Conservation (phyloP, 2,888 invertebrate genomes). For the Diploptera punctata region DNA sequence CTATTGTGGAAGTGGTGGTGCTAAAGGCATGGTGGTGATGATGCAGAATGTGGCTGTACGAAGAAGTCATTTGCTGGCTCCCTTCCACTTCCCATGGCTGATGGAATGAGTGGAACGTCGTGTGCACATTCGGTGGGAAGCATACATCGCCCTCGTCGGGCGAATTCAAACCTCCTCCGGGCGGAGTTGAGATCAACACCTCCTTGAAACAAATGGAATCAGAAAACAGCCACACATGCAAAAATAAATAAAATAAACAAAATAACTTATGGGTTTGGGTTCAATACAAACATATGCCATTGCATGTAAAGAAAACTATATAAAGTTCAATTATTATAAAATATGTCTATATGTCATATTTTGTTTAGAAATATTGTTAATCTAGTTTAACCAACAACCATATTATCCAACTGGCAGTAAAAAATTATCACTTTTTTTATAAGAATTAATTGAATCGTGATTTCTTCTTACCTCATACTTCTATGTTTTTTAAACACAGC, state of each 20-base stretch:
- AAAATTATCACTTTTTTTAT: no score
- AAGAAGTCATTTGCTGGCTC: constrained; percentile 58
- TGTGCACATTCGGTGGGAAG: constrained; percentile 53
- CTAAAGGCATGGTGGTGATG: constrained; percentile 32
- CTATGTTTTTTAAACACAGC: no score
- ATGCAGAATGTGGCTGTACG: constrained; percentile 31
- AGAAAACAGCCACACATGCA: constrained; percentile 57
- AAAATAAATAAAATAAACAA: constrained; percentile 42
- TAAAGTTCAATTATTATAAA: no score
- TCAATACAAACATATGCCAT: background rate
- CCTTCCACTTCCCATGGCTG: constrained; percentile 73
- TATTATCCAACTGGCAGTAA: no score
- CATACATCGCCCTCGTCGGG: constrained; percentile 38
- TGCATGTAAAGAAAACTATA: constrained; percentile 3
- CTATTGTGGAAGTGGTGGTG: constrained; percentile 35
- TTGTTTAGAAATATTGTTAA: no score
- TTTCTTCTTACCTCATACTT: no score
- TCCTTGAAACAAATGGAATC: constrained; percentile 51
- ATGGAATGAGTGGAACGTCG: constrained; percentile 65
- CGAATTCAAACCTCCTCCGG: constrained; percentile 34
- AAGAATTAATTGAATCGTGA: no score
- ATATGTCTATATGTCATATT: no score
- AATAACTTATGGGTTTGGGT: background rate
- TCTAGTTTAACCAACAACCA: no score
- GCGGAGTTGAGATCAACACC: constrained; percentile 48